Percentiles rank a stretch among this genome's conserved stretches.
Evolutionary conservation across 2,797 vertebrate genomes (phyloP).

Genomic region (Sebastolobus alascanus): DNA sequence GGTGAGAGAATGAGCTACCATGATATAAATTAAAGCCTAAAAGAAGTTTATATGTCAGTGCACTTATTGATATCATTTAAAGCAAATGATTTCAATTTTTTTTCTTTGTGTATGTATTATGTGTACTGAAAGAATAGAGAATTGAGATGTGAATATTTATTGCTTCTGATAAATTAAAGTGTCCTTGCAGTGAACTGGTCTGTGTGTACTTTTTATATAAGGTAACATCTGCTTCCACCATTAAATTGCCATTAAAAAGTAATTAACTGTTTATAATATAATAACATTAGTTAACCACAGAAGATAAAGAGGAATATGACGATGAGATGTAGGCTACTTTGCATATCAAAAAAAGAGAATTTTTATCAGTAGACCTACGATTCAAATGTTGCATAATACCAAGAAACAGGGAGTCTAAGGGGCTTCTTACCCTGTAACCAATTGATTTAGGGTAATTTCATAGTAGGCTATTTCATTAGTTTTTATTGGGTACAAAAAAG

Average conservation of each 20-base stretch:
- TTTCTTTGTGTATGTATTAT: slow-evolving; percentile 85
- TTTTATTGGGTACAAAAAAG: background rate
- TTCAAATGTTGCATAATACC: background rate
- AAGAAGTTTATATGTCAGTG: slow-evolving; percentile 80
- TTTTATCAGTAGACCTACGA: background rate
- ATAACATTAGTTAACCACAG: background rate
- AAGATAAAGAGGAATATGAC: background rate
- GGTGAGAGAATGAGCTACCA: slow-evolving; percentile 77
- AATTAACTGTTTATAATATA: background rate
- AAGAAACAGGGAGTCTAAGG: background rate
- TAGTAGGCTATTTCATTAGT: background rate
- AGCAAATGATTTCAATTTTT: slow-evolving; percentile 77
- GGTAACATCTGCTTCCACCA: background rate
- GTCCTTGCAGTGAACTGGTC: slow-evolving; percentile 85
- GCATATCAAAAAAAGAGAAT: background rate
- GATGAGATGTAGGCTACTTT: background rate
- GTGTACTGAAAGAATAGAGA: slow-evolving; percentile 86
- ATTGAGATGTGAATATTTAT: slow-evolving; percentile 90
- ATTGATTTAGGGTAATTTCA: background rate
- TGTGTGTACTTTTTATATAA: slow-evolving; percentile 45
- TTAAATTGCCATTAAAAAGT: background rate
- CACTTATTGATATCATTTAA: slow-evolving; percentile 85
- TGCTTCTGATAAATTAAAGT: slow-evolving; percentile 90
- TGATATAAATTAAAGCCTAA: slow-evolving; percentile 76
- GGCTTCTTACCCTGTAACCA: background rate